Evolutionary conservation across 2,888 invertebrate species (phyloP).

Genomic region (Cremastinae sp.): DNA sequence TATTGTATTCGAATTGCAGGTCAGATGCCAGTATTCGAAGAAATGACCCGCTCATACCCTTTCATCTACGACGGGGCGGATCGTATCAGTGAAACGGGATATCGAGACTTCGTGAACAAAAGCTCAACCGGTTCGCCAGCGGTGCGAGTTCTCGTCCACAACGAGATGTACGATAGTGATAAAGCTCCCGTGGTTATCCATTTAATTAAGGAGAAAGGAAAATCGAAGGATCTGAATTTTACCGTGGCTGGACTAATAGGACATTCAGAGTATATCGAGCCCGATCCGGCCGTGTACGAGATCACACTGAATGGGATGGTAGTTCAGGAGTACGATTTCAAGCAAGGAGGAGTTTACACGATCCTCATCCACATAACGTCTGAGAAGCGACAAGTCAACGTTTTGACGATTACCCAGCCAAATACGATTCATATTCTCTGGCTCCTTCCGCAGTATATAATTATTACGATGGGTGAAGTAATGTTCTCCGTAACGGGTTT

Average conservation of each 20-base stretch:
- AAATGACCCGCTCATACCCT: slow-evolving; percentile 63
- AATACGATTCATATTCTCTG: slow-evolving; percentile 91
- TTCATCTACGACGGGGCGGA: slow-evolving; percentile 47
- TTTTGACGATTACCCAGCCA: slow-evolving; percentile 83
- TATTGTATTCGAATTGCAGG: too few species aligned
- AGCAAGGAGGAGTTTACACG: slow-evolving; percentile 86
- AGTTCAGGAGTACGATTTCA: slow-evolving; percentile 78
- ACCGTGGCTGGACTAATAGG: not conserved
- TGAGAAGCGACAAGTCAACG: slow-evolving; percentile 62
- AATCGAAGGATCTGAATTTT: not conserved
- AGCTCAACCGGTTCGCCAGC: slow-evolving; percentile 74
- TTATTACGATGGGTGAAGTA: slow-evolving; percentile 96
- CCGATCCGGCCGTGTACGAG: slow-evolving; percentile 79
- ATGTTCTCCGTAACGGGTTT: slow-evolving; percentile 98
- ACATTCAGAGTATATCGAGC: slow-evolving; percentile 62
- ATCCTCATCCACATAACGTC: slow-evolving; percentile 80
- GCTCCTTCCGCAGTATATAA: slow-evolving; percentile 95
- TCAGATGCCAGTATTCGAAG: not conserved
- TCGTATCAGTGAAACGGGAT: slow-evolving; percentile 33
- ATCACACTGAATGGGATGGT: slow-evolving; percentile 77
- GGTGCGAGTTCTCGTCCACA: slow-evolving; percentile 76
- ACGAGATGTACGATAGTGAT: slow-evolving; percentile 26
- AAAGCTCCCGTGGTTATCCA: slow-evolving; percentile 16
- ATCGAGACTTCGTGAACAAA: slow-evolving; percentile 72
- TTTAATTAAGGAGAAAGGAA: slow-evolving; percentile 34